Evolutionary conservation across 2,888 invertebrate species (phyloP), one percentile per base, ranked within the genome.

Genomic region (Hipparchia sbordonii): DNA sequence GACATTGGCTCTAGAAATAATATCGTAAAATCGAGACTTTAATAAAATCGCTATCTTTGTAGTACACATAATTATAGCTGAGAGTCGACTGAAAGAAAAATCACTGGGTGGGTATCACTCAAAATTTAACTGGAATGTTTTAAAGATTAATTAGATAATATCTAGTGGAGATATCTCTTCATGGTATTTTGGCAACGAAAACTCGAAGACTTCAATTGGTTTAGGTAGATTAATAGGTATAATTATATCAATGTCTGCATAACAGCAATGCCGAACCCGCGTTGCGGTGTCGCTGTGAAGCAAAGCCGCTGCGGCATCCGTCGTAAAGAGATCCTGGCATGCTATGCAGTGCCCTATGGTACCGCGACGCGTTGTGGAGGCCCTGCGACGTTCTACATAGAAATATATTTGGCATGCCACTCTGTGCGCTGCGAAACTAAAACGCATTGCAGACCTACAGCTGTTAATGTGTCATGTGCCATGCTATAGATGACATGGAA

Each of bases 1-100:
- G 68, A 51, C 45, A 67, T 70, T 71, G 71, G 57, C 45, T 77
- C 77, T 76, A 33, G 23, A 12, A 12, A 62, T 62, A 46, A 62
- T 13, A 62, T 48, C 8, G 46, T 13, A n/a, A 60, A 12, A 39
- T 60, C 4, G 5, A 4, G 0, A 46, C 4, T 1, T 2, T 60
- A 60, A n/a, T 45, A 46, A 62, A 46, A 13, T 1, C 46, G n/a
- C 3, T 60, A 62, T 10, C 2, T n/a, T 6, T 48, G n/a, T 46
- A 46, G 51, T 12, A 65, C 33, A 33, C 12, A 65, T 65, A 33
- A 65, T 33, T 51, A 65, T 65, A 51, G 2, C 33, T 7, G 33
- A 52, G 33, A 10, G 5, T 23, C 48, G 52, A 52, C 33, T 65
- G 33, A 52, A 23, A 23, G 6, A 13, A 6, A 33, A 62, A 13